Conservation (phyloP, 1,140 invertebrate genomes). For the Ceratoteleas bidentatus region DNA sequence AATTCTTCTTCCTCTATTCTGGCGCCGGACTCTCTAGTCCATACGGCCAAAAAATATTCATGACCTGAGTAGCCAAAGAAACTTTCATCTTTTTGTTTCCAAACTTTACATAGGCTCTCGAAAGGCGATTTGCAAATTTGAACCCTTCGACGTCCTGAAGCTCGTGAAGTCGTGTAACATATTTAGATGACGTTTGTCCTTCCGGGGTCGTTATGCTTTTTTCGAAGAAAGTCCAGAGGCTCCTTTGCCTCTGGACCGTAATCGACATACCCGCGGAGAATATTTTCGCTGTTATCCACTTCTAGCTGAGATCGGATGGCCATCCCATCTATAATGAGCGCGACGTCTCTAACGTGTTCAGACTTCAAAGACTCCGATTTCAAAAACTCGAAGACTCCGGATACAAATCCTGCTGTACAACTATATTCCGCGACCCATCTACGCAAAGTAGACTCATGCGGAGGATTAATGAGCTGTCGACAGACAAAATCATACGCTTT, state of each 20-base stretch:
- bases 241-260: constrained; percentile 15
- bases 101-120: constrained; percentile 1
- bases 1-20: no score
- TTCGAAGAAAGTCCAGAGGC: constrained; percentile 68
- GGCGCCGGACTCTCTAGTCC: no score
- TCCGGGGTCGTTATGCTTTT: constrained; percentile 16
- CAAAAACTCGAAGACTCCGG: constrained; percentile 11
- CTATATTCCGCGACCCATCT: constrained; percentile 18
- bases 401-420: constrained; percentile 18
- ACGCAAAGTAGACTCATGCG: constrained; percentile 14
- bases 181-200: neutral
- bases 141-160: constrained; percentile 18
- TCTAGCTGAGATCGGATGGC: constrained; percentile 2
- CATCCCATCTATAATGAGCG: constrained; percentile 18
- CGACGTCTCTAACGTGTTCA: constrained; percentile 9
- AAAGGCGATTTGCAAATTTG: constrained; percentile 19
- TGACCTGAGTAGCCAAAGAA: constrained; percentile 13
- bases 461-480: neutral
- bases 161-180: constrained; percentile 6
- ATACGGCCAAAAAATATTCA: no score
- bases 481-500: constrained; percentile 15
- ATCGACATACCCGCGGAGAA: constrained; percentile 3
- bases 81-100: constrained; percentile 30
- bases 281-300: constrained; percentile 14
- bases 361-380: constrained; percentile 10